These are phyloP conservation scores for Chymomyza amoena DNA, from an alignment of 2,888 invertebrate species.

Conservation along the genomic window DNA sequence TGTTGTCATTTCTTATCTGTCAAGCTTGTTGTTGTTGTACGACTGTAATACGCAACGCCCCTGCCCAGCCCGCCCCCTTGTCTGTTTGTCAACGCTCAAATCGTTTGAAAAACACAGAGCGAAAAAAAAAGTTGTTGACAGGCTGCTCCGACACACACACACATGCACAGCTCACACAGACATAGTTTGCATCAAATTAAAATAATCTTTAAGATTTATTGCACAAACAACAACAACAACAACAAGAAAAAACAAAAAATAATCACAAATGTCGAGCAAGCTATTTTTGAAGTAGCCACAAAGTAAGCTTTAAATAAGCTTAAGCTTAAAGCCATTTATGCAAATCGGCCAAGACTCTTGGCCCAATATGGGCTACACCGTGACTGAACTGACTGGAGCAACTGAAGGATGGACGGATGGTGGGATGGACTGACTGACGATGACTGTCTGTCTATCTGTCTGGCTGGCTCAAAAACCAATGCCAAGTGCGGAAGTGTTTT, in stretches of 20 bases:
- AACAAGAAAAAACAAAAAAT: background rate
- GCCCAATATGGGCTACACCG: too few relatives aligned
- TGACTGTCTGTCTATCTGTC: background rate
- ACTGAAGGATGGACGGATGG: too few relatives aligned
- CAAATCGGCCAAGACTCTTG: background rate
- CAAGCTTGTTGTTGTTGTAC: background rate
- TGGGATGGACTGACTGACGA: background rate
- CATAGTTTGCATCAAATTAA: conserved; percentile 71
- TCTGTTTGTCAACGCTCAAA: conserved; percentile 39
- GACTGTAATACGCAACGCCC: background rate
- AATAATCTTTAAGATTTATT: conserved; percentile 70
- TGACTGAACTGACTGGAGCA: background rate
- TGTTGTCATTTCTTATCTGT: conserved; percentile 9
- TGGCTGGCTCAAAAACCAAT: background rate
- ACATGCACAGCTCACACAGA: conserved; percentile 10
- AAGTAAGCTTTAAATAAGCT: conserved; percentile 32
- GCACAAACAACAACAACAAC: conserved; percentile 21
- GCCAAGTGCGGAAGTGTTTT: background rate
- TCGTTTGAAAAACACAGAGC: conserved; percentile 9
- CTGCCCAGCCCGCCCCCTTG: background rate
- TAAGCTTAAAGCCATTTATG: background rate
- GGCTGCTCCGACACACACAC: conserved; percentile 37
- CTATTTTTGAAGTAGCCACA: conserved; percentile 13
- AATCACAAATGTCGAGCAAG: conserved; percentile 17
- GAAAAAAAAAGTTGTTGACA: conserved; percentile 66